A percentile compares a stretch with the other conserved stretches of the same genome.
Conservation (phyloP, 2,888 invertebrate genomes). For the Ichneumoninae sp. region DNA sequence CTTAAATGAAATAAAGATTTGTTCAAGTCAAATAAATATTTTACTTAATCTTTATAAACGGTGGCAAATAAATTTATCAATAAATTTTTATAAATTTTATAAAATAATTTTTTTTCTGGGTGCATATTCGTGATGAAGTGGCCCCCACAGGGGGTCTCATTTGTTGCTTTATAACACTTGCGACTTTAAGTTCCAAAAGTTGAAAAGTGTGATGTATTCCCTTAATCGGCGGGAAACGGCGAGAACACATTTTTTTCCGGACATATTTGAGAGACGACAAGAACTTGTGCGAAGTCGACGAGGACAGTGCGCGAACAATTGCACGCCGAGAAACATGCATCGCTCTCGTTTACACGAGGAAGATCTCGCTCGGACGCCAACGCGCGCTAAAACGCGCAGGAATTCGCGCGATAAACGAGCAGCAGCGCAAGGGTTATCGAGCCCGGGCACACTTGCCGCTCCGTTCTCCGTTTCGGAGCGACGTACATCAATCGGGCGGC, state of each 20-base stretch:
- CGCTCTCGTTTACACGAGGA: constrained; percentile 13
- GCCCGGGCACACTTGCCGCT: constrained; percentile 14
- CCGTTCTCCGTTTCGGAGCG: constrained; percentile 36
- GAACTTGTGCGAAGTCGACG: constrained; percentile 2
- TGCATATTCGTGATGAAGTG: too few species aligned
- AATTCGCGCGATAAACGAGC: constrained; percentile 43
- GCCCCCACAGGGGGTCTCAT: too few species aligned
- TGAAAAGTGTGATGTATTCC: too few species aligned
- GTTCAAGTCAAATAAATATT: too few species aligned
- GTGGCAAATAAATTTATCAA: too few species aligned
- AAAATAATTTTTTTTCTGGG: too few species aligned
- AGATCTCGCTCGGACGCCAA: constrained; percentile 39
- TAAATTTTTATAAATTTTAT: too few species aligned
- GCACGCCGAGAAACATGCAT: constrained; percentile 2
- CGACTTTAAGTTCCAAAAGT: too few species aligned
- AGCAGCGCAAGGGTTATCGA: constrained; percentile 63
- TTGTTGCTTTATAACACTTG: too few species aligned
- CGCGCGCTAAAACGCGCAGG: constrained; percentile 24
- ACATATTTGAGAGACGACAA: neutral
- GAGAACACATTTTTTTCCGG: neutral
- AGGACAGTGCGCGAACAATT: constrained; percentile 6
- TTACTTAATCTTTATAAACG: too few species aligned
- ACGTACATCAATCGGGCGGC: constrained; percentile 41
- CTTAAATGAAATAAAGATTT: too few species aligned
- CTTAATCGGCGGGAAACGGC: neutral